A percentile compares a stretch with the other conserved stretches of the same genome.
These are phyloP conservation scores for Ovis canadensis DNA, from an alignment of 2,113 vertebrate genomes.

Conservation along the genomic window DNA sequence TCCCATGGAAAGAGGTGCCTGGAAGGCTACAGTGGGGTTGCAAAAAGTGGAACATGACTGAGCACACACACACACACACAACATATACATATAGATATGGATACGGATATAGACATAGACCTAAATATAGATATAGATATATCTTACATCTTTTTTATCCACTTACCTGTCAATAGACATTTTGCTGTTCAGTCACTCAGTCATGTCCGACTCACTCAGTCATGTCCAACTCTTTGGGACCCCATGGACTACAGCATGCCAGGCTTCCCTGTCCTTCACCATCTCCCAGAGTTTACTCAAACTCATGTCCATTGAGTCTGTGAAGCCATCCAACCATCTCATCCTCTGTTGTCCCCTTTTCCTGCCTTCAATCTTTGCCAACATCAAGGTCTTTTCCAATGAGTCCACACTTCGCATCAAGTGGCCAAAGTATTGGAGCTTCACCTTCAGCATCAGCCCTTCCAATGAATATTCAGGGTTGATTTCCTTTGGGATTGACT, in stretches of 20 bases:
- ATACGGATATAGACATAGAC: not conserved
- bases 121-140: not conserved
- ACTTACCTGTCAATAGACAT: not conserved
- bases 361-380: not conserved
- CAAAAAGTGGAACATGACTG: not conserved
- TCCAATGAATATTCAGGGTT: not conserved
- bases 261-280: not conserved
- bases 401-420: not conserved
- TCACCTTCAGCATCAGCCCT: not conserved
- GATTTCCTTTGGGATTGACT: not conserved
- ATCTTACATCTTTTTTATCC: not conserved
- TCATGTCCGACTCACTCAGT: not conserved
- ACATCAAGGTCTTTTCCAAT: not conserved
- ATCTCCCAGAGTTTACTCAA: not conserved
- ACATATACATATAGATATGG: accelerated
- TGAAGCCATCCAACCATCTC: not conserved
- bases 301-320: not conserved
- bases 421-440: not conserved
- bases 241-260: not conserved
- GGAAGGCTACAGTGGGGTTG: not conserved
- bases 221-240: not conserved
- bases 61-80: not conserved
- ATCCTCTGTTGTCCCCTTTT: not conserved
- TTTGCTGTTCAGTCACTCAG: not conserved
- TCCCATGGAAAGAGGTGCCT: not conserved